Evolutionary conservation across 2,113 vertebrate genomes (phyloP).

Genomic region (Oenanthe melanoleuca): DNA sequence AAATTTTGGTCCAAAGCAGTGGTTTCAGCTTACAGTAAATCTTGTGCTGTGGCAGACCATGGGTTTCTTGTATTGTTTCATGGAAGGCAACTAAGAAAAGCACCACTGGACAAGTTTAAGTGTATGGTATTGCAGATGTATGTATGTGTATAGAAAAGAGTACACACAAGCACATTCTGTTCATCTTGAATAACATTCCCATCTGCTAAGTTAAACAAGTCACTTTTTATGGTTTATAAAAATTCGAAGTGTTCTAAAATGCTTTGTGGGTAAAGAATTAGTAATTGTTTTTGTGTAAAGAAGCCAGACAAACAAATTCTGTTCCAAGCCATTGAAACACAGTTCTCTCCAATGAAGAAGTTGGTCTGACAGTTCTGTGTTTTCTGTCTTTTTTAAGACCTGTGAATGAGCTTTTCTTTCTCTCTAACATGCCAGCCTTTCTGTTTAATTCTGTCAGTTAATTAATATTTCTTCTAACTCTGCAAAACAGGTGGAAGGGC

Average conservation of each 20-base stretch:
- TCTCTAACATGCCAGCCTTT: background rate
- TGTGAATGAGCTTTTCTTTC: background rate
- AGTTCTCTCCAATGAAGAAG: background rate
- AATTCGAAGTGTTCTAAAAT: background rate
- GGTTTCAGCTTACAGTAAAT: background rate
- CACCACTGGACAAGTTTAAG: background rate
- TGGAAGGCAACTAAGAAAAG: conserved; percentile 12
- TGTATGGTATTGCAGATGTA: background rate
- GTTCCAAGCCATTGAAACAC: background rate
- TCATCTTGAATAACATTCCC: background rate
- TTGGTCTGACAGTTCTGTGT: background rate
- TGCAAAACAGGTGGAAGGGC: background rate
- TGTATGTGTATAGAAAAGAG: background rate
- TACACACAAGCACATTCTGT: background rate
- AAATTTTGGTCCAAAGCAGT: background rate
- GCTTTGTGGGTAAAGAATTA: background rate
- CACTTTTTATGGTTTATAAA: background rate
- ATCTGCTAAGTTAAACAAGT: background rate
- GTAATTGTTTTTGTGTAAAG: background rate
- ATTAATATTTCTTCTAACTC: background rate
- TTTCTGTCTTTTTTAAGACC: background rate
- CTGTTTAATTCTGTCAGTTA: background rate
- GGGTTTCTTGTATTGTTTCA: background rate
- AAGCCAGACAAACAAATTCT: background rate
- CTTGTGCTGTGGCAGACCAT: background rate